A percentile compares a stretch with the other conserved stretches of the same genome.
Evolutionary conservation across 2,888 invertebrate genomes (phyloP).

Genomic region (Macrosoma leucophasiata): DNA sequence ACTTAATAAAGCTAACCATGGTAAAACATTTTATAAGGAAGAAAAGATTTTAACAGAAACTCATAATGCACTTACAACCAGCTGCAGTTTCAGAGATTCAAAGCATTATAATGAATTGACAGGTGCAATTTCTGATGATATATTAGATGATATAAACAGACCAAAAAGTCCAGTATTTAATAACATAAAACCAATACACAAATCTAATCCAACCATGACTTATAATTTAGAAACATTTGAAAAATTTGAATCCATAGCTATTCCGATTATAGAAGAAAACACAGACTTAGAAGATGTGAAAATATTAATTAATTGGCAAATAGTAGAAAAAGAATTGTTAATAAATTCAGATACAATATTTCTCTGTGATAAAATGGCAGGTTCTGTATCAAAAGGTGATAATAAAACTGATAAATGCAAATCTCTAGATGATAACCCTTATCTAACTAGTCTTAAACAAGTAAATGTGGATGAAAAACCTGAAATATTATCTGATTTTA

Average conservation of each 20-base stretch:
- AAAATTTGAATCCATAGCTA: conserved; percentile 48
- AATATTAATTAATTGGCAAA: conserved; percentile 50
- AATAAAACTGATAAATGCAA: too few species aligned
- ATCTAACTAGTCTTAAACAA: too few species aligned
- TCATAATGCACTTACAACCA: too few species aligned
- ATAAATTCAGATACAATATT: conserved; percentile 32
- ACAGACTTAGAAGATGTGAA: conserved; percentile 37
- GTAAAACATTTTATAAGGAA: neutral
- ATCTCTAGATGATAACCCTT: too few species aligned
- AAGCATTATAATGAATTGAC: too few species aligned
- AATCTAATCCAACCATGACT: conserved; percentile 30
- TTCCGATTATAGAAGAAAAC: conserved; percentile 39
- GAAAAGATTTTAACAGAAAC: too few species aligned
- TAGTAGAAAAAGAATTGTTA: conserved; percentile 31
- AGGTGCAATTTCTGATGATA: conserved; percentile 7
- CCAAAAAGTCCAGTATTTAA: conserved; percentile 43
- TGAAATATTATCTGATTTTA: too few species aligned
- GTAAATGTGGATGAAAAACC: too few species aligned
- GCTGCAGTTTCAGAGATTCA: too few species aligned
- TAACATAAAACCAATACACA: conserved; percentile 24
- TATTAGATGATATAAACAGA: conserved; percentile 24
- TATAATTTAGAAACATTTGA: conserved; percentile 51
- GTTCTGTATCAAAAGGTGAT: too few species aligned
- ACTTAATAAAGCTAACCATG: too few species aligned
- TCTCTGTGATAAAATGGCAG: too few species aligned